phyloP scores from a whole-genome alignment of 2,113 vertebrate genomes.

The Sinocyclocheilus anshuiensis region DNA sequence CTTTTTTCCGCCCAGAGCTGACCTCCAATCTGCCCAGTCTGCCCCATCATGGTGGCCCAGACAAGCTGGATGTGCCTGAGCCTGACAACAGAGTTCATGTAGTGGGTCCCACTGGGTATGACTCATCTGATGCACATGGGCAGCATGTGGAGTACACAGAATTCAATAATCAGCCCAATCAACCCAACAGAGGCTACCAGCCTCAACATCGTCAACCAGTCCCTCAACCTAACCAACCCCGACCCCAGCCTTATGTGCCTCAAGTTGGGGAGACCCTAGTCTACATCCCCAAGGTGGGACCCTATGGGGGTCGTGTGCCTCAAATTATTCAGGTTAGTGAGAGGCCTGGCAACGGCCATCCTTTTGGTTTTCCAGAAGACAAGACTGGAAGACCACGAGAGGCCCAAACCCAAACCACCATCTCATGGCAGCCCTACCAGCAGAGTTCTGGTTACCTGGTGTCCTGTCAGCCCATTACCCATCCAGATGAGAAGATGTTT shows the following conservation, averaged over 20 bases:
- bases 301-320: slow-evolving; percentile 69
- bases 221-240: neutral
- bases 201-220: neutral
- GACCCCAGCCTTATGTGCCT: slow-evolving; percentile 59
- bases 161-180: slow-evolving; percentile 70
- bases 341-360: slow-evolving; percentile 69
- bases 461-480: slow-evolving; percentile 85
- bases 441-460: slow-evolving; percentile 89
- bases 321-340: slow-evolving; percentile 76
- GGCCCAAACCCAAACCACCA: slow-evolving; percentile 87
- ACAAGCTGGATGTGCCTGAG: slow-evolving; percentile 86
- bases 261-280: slow-evolving; percentile 69
- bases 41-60: slow-evolving; percentile 51
- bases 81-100: slow-evolving; percentile 77
- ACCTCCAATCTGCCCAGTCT: slow-evolving; percentile 76
- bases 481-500: slow-evolving; percentile 80
- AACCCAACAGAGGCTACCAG: slow-evolving; percentile 25
- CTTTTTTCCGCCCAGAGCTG: slow-evolving; percentile 79
- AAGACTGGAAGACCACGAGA: slow-evolving; percentile 81
- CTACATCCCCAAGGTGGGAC: slow-evolving; percentile 71
- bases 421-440: slow-evolving; percentile 88
- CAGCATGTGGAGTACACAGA: slow-evolving; percentile 86
- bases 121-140: slow-evolving; percentile 72
- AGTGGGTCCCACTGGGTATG: slow-evolving; percentile 77
- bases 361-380: slow-evolving; percentile 77